These are phyloP conservation scores for Cyanoliseus patagonus DNA, from an alignment of 2,113 vertebrate species.

Conservation along the genomic window DNA sequence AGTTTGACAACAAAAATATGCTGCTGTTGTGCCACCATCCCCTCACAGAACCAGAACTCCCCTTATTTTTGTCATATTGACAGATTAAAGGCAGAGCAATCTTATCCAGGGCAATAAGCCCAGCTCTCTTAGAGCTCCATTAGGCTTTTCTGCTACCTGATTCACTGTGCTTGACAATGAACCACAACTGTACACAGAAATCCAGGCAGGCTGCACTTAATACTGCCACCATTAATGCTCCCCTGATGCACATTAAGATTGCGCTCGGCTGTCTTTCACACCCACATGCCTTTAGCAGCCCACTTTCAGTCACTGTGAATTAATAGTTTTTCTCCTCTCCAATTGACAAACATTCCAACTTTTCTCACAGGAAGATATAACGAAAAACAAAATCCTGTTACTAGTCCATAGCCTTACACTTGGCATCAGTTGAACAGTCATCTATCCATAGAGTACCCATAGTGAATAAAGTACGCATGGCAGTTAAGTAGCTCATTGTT, in stretches of 20 bases:
- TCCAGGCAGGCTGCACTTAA: not conserved
- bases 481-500: not conserved
- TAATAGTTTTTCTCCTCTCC: not conserved
- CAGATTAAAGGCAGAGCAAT: not conserved
- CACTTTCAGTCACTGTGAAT: not conserved
- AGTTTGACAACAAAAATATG: accelerated
- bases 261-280: not conserved
- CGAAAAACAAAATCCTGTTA: not conserved
- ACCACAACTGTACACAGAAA: not conserved
- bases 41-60: not conserved
- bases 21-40: not conserved
- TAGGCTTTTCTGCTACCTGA: not conserved
- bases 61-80: not conserved
- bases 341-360: not conserved
- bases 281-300: not conserved
- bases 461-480: not conserved
- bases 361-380: not conserved
- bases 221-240: not conserved
- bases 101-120: not conserved
- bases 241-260: not conserved
- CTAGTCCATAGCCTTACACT: not conserved
- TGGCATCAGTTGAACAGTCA: not conserved
- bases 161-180: not conserved
- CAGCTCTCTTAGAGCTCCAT: not conserved
- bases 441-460: not conserved